Conservation (phyloP, 2,888 invertebrate genomes). For the Leptothorax acervorum region DNA sequence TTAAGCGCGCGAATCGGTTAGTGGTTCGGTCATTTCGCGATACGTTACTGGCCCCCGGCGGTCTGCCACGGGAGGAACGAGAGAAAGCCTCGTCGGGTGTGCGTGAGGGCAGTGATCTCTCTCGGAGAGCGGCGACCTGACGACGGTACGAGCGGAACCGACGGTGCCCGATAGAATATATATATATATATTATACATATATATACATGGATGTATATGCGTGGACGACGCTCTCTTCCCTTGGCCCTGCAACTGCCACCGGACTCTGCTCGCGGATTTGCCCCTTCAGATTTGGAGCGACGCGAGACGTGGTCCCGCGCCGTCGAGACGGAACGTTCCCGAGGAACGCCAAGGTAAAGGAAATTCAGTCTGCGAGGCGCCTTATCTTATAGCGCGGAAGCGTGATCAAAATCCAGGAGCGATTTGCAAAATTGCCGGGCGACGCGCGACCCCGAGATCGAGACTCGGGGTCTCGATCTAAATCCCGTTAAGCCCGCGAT, state of each 20-base stretch:
- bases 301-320: not conserved
- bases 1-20: constrained; percentile 40
- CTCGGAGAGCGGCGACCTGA: constrained; percentile 85
- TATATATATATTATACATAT: constrained; percentile 27
- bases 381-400: too few species aligned
- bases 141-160: constrained; percentile 79
- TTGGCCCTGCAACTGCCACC: not conserved
- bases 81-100: constrained; percentile 80
- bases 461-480: too few species aligned
- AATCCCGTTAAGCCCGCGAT: not conserved
- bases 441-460: not conserved
- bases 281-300: constrained; percentile 5
- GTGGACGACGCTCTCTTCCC: constrained; percentile 1
- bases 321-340: constrained; percentile 17
- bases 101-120: constrained; percentile 85
- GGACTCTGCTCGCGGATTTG: constrained; percentile 5
- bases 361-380: constrained; percentile 1
- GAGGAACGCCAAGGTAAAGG: constrained; percentile 17
- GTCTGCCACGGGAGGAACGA: constrained; percentile 74
- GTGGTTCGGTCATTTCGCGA: constrained; percentile 62
- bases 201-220: not conserved
- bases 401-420: too few species aligned
- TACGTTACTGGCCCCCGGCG: constrained; percentile 73
- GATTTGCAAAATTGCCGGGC: too few species aligned
- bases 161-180: constrained; percentile 72